Percentiles rank a stretch among this genome's conserved stretches.
Evolutionary conservation across 2,888 invertebrate genomes (phyloP).

Genomic region (Drosophila parthenogenetica): DNA sequence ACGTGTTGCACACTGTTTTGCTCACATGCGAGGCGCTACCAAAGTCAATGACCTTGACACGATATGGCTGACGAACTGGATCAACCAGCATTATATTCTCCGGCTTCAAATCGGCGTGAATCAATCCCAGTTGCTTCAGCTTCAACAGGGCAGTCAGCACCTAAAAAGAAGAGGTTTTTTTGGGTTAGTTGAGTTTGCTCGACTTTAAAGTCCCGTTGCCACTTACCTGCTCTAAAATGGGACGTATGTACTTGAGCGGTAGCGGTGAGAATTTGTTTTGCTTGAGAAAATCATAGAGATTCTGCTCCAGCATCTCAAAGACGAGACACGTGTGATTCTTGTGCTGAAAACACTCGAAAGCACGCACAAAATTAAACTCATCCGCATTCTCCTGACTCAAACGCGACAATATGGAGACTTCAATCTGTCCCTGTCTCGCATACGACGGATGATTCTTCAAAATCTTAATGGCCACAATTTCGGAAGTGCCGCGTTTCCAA

Average conservation of each 20-base stretch:
- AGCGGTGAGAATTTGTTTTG: slow-evolving; percentile 99
- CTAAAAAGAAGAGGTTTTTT: slow-evolving; percentile 58
- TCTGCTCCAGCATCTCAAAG: slow-evolving; percentile 99
- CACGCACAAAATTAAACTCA: slow-evolving; percentile 99
- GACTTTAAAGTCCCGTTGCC: neutral
- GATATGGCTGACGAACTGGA: slow-evolving; percentile 98
- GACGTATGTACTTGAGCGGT: slow-evolving; percentile 98
- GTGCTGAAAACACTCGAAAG: slow-evolving; percentile 99
- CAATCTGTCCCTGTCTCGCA: slow-evolving; percentile 99
- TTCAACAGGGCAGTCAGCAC: slow-evolving; percentile 89
- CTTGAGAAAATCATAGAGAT: slow-evolving; percentile 99
- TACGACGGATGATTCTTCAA: slow-evolving; percentile 99
- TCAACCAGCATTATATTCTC: slow-evolving; percentile 99
- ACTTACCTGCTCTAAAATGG: slow-evolving; percentile 98
- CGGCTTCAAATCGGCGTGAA: slow-evolving; percentile 99
- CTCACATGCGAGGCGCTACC: slow-evolving; percentile 99
- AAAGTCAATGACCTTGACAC: slow-evolving; percentile 99
- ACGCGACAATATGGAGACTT: slow-evolving; percentile 97
- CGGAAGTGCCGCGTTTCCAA: slow-evolving; percentile 99
- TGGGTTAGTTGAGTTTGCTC: neutral
- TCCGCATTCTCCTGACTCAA: slow-evolving; percentile 99
- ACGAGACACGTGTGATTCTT: slow-evolving; percentile 99
- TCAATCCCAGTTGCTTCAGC: slow-evolving; percentile 97
- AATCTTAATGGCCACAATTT: slow-evolving; percentile 99
- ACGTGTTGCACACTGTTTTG: slow-evolving; percentile 99